Conservation (phyloP, 2,113 vertebrate species). For the Otocyon megalotis region DNA sequence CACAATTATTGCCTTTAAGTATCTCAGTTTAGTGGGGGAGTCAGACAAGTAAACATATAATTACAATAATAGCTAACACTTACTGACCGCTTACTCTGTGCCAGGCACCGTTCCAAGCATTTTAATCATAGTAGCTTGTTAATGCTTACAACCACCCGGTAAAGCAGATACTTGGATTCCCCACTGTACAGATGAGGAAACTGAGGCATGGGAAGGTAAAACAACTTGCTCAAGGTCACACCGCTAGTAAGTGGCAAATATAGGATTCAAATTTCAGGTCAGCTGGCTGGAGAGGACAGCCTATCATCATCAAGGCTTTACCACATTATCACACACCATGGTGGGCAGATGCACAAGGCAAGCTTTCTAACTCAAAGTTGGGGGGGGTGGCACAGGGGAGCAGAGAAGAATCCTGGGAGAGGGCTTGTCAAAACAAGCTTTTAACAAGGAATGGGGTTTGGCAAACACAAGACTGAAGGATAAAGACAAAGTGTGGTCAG, state of each 20-base stretch:
- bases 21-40: conserved; percentile 50
- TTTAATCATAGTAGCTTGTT: conserved; percentile 8
- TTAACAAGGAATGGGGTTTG: neutral
- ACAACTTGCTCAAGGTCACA: neutral
- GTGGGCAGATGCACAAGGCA: neutral
- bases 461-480: neutral
- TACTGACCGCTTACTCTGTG: neutral
- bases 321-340: no score
- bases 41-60: conserved; percentile 63
- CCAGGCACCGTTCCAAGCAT: conserved; percentile 27
- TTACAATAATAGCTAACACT: conserved; percentile 67
- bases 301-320: neutral
- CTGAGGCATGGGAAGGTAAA: conserved; percentile 12
- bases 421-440: neutral
- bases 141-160: neutral
- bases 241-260: neutral
- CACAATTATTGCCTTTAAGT: conserved; percentile 72
- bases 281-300: neutral
- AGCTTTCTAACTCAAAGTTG: neutral
- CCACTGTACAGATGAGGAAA: neutral
- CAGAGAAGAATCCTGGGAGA: neutral
- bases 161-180: neutral
- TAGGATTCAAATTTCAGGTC: neutral
- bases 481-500: neutral
- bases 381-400: neutral